phyloP scores from a whole-genome alignment of 2,888 invertebrate species.

The Pheosia tremula region DNA sequence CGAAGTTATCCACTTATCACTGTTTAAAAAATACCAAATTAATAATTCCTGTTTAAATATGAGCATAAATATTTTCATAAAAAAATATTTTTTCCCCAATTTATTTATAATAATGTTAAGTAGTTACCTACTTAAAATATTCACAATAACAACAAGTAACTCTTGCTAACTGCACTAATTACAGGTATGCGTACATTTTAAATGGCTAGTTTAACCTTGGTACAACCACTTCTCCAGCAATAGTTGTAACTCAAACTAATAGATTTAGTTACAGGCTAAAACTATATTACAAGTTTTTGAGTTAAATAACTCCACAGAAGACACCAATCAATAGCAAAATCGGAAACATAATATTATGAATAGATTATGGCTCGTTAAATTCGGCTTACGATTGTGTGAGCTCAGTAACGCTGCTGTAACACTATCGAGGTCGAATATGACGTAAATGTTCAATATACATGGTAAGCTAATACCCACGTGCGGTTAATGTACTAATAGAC shows the following conservation, averaged over 20 bases:
- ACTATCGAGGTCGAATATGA: conserved; percentile 56
- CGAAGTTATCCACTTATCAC: no score
- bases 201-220: no score
- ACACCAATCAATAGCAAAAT: background rate
- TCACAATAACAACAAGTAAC: no score
- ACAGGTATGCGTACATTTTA: no score
- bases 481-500: conserved; percentile 8
- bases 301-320: background rate
- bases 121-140: no score
- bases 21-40: no score
- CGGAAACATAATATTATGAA: conserved; percentile 15
- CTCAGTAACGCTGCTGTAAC: conserved; percentile 18
- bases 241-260: background rate
- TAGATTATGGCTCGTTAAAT: conserved; percentile 43
- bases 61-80: no score
- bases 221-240: background rate
- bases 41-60: no score
- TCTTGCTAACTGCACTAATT: no score
- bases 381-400: conserved; percentile 36
- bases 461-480: conserved; percentile 42
- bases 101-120: no score
- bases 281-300: background rate
- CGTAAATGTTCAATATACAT: conserved; percentile 47
- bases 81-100: no score
- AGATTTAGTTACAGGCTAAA: background rate